Base-by-base conservation (phyloP, 1,140 invertebrate species). In the Phocides pigmalion region DNA sequence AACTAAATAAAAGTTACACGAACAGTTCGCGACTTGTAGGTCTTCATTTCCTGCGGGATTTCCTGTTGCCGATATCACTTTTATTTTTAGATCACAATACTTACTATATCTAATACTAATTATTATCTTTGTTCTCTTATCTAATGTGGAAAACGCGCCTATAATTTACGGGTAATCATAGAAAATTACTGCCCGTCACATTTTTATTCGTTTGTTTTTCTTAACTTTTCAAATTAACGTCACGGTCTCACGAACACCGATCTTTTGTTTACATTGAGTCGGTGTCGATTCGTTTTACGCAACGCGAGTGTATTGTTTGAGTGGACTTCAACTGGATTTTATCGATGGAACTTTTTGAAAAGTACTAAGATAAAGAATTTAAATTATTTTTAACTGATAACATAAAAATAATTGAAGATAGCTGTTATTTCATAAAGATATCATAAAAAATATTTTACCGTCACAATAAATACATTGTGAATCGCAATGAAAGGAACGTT, bases 1-100 rank as follows among this genome's bases (percentile, higher is more conserved):
- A 79, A 74, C 70, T 78, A 71, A 75, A 81, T 82, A 79, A 81
- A 70, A 75, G 56, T 47, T 47, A 81, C 67, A 81, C 81, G 77
- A 64, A 72, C 61, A 68, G 72, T 75, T 78, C 70, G 75, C 74
- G 64, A 75, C 71, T 76, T 78, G 74, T 77, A 75, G 62, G 76
- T 76, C 76, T 79, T 75, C 81, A 86, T 87, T 90, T 90, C 87
- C 84, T 87, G 78, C 67, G 68, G 76, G 65, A 72, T 79, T 81
- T 83, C 79, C 81, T 84, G 76, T 66, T 74, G 58, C 63, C 66
- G 66, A 75, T 81, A 80, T 83, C 77, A 81, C 72, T 74, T 76
- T 78, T 82, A 80, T 81, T 72, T 81, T 66, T 73, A 82, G 73
- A 72, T 75, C 62, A 54, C 41, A 44, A 28, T 16, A 37, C 16